These are phyloP conservation scores for Thymelicus sylvestris DNA, from an alignment of 2,888 invertebrate genomes.

Conservation along the genomic window DNA sequence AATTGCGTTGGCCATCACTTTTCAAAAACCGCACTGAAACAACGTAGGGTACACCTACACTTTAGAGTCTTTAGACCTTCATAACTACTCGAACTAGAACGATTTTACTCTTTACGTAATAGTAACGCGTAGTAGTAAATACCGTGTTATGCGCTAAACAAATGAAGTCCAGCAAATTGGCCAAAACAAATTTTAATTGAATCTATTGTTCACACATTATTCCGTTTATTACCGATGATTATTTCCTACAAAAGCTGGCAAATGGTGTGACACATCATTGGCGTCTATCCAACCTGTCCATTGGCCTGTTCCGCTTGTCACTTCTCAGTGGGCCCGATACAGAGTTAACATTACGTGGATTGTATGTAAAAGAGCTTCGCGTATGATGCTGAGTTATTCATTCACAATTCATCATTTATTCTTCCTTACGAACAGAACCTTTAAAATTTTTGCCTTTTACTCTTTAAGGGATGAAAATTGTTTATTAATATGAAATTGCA, in stretches of 20 bases:
- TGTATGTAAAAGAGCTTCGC: not conserved
- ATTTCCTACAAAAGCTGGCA: slow-evolving; percentile 55
- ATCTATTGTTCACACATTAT: not conserved
- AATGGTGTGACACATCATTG: slow-evolving; percentile 62
- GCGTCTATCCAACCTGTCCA: slow-evolving; percentile 63
- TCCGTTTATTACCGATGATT: slow-evolving; percentile 3
- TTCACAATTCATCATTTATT: not conserved
- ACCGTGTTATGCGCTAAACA: too few relatives aligned
- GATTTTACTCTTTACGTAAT: too few relatives aligned
- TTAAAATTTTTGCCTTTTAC: too few relatives aligned
- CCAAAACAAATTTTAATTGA: not conserved
- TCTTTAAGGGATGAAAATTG: too few relatives aligned
- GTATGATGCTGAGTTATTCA: not conserved
- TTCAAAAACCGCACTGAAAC: too few relatives aligned
- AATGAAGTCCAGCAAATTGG: not conserved
- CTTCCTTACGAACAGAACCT: not conserved
- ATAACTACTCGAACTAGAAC: too few relatives aligned
- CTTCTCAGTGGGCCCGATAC: slow-evolving; percentile 50
- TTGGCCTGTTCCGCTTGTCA: slow-evolving; percentile 38
- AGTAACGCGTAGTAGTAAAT: too few relatives aligned
- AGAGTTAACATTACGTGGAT: slow-evolving; percentile 48
- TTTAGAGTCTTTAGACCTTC: too few relatives aligned
- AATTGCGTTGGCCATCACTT: too few relatives aligned
- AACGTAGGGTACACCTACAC: too few relatives aligned
- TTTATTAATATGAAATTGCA: too few relatives aligned